phyloP scores from a whole-genome alignment of 2,113 vertebrate species.

The Guaruba guarouba region DNA sequence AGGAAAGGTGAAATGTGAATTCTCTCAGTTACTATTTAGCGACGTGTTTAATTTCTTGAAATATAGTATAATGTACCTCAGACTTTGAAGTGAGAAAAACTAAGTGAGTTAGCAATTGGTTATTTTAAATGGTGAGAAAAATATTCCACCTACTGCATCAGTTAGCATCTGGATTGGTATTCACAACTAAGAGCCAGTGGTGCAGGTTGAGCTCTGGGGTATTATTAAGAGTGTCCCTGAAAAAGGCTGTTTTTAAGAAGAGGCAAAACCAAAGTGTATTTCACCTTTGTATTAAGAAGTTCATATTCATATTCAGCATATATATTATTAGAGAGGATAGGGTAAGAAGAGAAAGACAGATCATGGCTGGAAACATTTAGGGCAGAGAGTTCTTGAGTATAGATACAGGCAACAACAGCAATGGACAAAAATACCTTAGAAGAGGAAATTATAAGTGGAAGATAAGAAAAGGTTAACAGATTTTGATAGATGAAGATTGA shows the following conservation, averaged over 20 bases:
- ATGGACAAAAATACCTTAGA: neutral
- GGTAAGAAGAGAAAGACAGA: neutral
- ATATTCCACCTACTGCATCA: neutral
- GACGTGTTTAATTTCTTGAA: neutral
- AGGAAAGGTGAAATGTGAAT: neutral
- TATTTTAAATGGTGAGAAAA: slow-evolving; percentile 29
- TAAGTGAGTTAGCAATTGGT: neutral
- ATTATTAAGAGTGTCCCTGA: neutral
- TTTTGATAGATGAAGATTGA: neutral
- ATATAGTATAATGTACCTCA: neutral
- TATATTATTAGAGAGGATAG: neutral
- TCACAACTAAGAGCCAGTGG: neutral
- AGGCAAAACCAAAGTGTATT: neutral
- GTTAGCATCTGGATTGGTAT: slow-evolving; percentile 29
- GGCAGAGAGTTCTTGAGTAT: neutral
- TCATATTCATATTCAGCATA: neutral
- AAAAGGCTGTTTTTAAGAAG: neutral
- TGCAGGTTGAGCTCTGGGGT: neutral
- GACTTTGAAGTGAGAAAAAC: slow-evolving; percentile 13
- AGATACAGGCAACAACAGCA: neutral
- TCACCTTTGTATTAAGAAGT: neutral
- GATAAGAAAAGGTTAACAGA: neutral
- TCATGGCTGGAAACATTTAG: neutral
- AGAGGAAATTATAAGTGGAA: neutral
- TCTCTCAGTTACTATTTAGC: neutral